These are phyloP conservation scores for Syritta pipiens DNA, from an alignment of 2,888 invertebrate species.

Conservation along the genomic window DNA sequence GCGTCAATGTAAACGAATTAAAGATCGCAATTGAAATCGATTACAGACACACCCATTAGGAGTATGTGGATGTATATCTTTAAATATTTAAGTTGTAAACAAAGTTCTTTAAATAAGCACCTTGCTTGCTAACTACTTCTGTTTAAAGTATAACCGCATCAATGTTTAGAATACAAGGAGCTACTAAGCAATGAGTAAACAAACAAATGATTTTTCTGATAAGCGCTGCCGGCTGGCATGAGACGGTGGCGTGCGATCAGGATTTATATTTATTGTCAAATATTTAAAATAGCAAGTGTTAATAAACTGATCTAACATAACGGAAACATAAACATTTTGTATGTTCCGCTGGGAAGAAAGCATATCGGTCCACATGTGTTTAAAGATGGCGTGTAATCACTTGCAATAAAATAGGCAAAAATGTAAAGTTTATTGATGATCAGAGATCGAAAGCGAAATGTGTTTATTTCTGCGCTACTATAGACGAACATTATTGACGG, in stretches of 20 bases:
- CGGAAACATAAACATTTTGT: neutral
- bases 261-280: conserved; percentile 32
- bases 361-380: too few relatives aligned
- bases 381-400: too few relatives aligned
- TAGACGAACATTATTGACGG: too few relatives aligned
- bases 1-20: conserved; percentile 31
- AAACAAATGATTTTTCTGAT: conserved; percentile 36
- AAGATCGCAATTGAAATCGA: conserved; percentile 32
- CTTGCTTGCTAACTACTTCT: neutral
- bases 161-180: conserved; percentile 25
- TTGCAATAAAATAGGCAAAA: too few relatives aligned
- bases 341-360: neutral
- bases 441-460: too few relatives aligned
- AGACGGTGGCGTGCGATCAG: neutral
- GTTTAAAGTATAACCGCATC: conserved; percentile 5
- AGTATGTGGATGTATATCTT: conserved; percentile 29
- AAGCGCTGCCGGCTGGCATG: conserved; percentile 11
- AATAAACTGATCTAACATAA: conserved; percentile 8
- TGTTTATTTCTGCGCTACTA: too few relatives aligned
- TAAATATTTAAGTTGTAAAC: conserved; percentile 52
- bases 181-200: conserved; percentile 13
- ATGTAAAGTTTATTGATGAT: too few relatives aligned
- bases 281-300: conserved; percentile 27
- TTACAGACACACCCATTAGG: conserved; percentile 32
- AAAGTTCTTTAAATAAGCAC: conserved; percentile 39